Evolutionary conservation across 2,888 invertebrate species (phyloP).

Genomic region (Eilema depressum): DNA sequence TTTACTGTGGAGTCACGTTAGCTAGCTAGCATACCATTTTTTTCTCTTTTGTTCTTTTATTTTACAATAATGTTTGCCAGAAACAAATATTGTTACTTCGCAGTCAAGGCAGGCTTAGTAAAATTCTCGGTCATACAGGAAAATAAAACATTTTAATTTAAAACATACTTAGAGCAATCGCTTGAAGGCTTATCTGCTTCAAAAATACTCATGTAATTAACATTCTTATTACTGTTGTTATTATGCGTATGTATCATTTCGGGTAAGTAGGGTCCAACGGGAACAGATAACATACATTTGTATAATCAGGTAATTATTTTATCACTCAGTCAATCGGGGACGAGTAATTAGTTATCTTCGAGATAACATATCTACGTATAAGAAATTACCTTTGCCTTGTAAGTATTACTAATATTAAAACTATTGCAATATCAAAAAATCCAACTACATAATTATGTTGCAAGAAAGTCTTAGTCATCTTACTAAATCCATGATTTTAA

Average conservation of each 20-base stretch:
- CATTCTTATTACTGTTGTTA: slow-evolving; percentile 72
- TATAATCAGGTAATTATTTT: slow-evolving; percentile 48
- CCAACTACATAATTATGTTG: not conserved
- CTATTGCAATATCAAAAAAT: not conserved
- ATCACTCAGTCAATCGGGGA: slow-evolving; percentile 45
- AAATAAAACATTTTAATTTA: slow-evolving; percentile 7
- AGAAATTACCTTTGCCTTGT: too few relatives aligned
- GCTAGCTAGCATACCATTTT: not conserved
- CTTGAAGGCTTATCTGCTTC: slow-evolving; percentile 37
- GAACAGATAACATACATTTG: slow-evolving; percentile 33
- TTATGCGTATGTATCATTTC: slow-evolving; percentile 27
- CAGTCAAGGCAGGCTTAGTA: not conserved
- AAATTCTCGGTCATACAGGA: not conserved
- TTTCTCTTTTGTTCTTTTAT: not conserved
- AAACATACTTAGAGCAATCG: slow-evolving; percentile 19
- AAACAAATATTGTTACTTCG: not conserved
- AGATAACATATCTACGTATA: slow-evolving; percentile 33
- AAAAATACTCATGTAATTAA: slow-evolving; percentile 75
- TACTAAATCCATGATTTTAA: not conserved
- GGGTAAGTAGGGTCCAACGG: slow-evolving; percentile 15
- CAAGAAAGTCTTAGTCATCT: not conserved
- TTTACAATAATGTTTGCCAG: not conserved
- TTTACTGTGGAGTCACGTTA: slow-evolving; percentile 28
- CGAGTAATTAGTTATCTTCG: slow-evolving; percentile 47
- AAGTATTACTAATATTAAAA: not conserved